Evolutionary conservation across 2,113 vertebrate species (phyloP).

Genomic region (Melanocharis versteri): DNA sequence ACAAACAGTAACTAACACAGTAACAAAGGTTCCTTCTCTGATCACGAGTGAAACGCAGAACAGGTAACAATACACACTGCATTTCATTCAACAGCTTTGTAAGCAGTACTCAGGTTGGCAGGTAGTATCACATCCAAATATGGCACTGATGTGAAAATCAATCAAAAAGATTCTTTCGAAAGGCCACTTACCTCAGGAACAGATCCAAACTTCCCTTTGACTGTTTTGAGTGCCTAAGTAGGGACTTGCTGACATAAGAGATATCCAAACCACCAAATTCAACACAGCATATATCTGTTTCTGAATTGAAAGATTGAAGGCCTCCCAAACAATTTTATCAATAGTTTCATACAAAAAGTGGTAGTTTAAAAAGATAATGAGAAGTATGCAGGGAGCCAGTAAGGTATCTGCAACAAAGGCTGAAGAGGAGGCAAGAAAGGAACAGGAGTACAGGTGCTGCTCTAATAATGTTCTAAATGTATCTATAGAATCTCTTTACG

Average conservation of each 20-base stretch:
- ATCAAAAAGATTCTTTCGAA: neutral
- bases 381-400: neutral
- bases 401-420: neutral
- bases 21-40: neutral
- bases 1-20: neutral
- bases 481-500: neutral
- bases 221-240: neutral
- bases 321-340: neutral
- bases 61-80: neutral
- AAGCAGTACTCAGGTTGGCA: neutral
- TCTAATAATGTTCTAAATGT: neutral
- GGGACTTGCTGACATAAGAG: neutral
- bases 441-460: neutral
- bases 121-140: neutral
- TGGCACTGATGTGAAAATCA: neutral
- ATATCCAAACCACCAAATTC: neutral
- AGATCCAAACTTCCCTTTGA: neutral
- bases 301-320: neutral
- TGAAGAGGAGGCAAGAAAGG: neutral
- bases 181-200: neutral
- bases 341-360: neutral
- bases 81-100: neutral
- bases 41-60: neutral
- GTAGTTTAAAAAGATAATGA: neutral
- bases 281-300: neutral